phyloP scores from a whole-genome alignment of 2,888 invertebrate genomes.

The Andricus quercusramuli region DNA sequence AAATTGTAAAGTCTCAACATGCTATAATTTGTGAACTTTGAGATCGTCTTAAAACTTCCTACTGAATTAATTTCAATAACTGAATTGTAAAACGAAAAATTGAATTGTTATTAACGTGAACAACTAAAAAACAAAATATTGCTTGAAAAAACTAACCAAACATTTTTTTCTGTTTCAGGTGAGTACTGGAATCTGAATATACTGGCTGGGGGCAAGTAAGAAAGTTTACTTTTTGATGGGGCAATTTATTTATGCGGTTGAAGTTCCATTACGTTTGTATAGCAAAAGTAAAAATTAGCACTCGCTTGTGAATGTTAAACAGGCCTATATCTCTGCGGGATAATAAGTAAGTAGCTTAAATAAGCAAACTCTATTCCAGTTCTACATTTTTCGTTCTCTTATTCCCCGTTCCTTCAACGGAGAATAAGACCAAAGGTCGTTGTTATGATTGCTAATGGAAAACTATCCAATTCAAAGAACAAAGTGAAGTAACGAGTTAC shows the following conservation, averaged over 20 bases:
- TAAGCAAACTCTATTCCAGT: constrained; percentile 67
- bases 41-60: neutral
- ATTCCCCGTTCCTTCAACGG: constrained; percentile 60
- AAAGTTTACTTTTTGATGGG: neutral
- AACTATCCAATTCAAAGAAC: constrained; percentile 77
- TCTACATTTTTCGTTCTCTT: constrained; percentile 54
- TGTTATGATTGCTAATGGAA: constrained; percentile 77
- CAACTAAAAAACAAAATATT: neutral
- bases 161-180: constrained; percentile 56
- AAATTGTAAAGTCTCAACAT: neutral
- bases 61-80: neutral
- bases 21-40: neutral
- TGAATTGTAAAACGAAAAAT: neutral
- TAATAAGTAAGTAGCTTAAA: constrained; percentile 68
- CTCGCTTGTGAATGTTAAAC: constrained; percentile 54
- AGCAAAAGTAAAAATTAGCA: constrained; percentile 76
- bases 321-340: constrained; percentile 56
- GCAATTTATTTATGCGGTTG: constrained; percentile 40
- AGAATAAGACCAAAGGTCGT: constrained; percentile 69
- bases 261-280: constrained; percentile 69
- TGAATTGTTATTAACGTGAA: neutral
- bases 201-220: neutral
- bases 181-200: constrained; percentile 47
- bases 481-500: constrained; percentile 75
- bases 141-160: neutral